phyloP scores from a whole-genome alignment of 2,888 invertebrate species.

The Diarsia brunnea region DNA sequence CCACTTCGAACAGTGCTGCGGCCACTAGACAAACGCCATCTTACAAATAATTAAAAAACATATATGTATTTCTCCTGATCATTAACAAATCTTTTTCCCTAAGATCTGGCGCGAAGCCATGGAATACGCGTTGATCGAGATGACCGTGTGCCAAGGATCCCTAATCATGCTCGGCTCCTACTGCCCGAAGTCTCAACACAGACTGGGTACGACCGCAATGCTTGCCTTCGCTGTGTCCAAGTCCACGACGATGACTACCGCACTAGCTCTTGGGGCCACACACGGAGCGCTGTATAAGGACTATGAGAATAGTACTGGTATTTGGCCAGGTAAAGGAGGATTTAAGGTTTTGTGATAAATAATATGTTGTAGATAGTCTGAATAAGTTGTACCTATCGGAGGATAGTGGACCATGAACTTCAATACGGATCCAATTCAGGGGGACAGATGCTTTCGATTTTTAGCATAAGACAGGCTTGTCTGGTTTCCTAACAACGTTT shows the following conservation, averaged over 20 bases:
- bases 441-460: not conserved
- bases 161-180: slow-evolving; percentile 84
- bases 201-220: slow-evolving; percentile 77
- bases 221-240: slow-evolving; percentile 80
- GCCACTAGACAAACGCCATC: too few relatives aligned
- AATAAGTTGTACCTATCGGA: not conserved
- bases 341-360: not conserved
- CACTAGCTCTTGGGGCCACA: slow-evolving; percentile 80
- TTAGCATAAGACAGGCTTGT: not conserved
- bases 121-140: slow-evolving; percentile 83
- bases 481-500: not conserved
- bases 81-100: not conserved
- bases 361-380: not conserved
- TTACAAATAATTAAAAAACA: too few relatives aligned
- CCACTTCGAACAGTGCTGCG: not conserved
- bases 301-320: slow-evolving; percentile 79
- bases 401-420: not conserved
- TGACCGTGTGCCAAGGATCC: slow-evolving; percentile 83
- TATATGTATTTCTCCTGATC: not conserved
- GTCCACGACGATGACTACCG: slow-evolving; percentile 74
- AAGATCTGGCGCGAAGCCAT: slow-evolving; percentile 88
- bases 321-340: slow-evolving; percentile 75
- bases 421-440: not conserved
- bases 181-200: slow-evolving; percentile 79
- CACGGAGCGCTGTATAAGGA: slow-evolving; percentile 82